phyloP scores from a whole-genome alignment of 2,797 vertebrate species.

The Labroides dimidiatus region DNA sequence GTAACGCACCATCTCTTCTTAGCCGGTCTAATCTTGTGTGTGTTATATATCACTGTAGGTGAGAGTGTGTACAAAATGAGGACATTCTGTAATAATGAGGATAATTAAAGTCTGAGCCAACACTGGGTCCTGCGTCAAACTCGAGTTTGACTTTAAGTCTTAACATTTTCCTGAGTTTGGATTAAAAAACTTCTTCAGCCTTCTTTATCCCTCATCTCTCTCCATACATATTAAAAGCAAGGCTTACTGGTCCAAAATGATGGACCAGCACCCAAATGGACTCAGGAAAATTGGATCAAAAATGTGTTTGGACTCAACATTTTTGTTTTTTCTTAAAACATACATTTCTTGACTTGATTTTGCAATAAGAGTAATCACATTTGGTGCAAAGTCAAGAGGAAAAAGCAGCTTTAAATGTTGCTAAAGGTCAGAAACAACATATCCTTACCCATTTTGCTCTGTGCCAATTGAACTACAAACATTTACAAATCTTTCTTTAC shows the following conservation, averaged over 20 bases:
- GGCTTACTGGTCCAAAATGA: background rate
- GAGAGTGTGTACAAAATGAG: slow-evolving; percentile 64
- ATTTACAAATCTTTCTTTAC: too few species aligned
- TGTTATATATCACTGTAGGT: slow-evolving; percentile 61
- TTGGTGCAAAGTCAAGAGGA: background rate
- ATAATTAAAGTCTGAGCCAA: slow-evolving; percentile 66
- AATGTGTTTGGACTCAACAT: background rate
- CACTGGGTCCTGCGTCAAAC: slow-evolving; percentile 41
- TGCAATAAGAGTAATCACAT: background rate
- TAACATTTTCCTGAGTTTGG: slow-evolving; percentile 40
- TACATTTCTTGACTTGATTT: background rate
- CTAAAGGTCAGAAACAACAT: background rate
- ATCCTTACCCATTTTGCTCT: background rate
- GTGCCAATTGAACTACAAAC: too few species aligned
- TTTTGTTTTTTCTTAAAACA: background rate
- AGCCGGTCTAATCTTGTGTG: slow-evolving; percentile 54
- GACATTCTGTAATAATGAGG: slow-evolving; percentile 66
- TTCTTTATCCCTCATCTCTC: slow-evolving; percentile 15
- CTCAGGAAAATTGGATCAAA: background rate
- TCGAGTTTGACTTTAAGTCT: slow-evolving; percentile 48
- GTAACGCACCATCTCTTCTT: slow-evolving; percentile 52
- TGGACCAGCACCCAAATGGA: background rate
- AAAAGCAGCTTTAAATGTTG: background rate
- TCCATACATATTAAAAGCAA: background rate
- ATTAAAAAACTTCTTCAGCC: slow-evolving; percentile 30